A percentile compares a stretch with the other conserved stretches of the same genome.
These are phyloP conservation scores for Brachyhypopomus occidentalis DNA, from an alignment of 2,113 vertebrate genomes.

Conservation along the genomic window DNA sequence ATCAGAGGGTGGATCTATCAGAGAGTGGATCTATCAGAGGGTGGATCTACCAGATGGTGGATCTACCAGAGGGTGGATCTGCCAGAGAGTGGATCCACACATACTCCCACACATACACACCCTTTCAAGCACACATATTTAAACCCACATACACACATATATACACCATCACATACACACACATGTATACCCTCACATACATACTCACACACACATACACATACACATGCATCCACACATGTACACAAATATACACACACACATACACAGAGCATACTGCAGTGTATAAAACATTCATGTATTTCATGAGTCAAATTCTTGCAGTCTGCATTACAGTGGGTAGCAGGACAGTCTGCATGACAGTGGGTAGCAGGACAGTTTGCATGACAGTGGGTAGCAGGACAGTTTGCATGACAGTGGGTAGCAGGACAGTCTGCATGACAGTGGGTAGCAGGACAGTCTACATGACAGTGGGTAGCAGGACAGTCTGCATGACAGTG, in stretches of 20 bases:
- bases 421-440: conserved; percentile 33
- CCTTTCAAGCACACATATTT: no score
- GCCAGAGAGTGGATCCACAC: no score
- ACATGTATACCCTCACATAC: no score
- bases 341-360: no score
- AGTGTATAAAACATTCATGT: conserved; percentile 69
- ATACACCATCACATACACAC: conserved; percentile 26
- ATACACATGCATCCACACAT: not conserved
- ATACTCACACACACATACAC: conserved; percentile 29
- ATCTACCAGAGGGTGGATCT: no score
- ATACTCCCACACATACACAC: conserved; percentile 12
- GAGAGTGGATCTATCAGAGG: no score
- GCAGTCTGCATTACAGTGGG: conserved; percentile 36
- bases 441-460: conserved; percentile 18
- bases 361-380: conserved; percentile 31
- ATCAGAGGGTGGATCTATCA: no score
- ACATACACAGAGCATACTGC: conserved; percentile 24
- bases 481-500: conserved; percentile 33
- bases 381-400: no score
- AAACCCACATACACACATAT: conserved; percentile 15
- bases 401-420: no score
- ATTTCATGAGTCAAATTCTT: conserved; percentile 71
- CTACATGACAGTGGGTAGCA: not conserved
- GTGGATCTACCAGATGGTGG: no score
- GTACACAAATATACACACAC: conserved; percentile 16